Percentiles rank a stretch among this genome's conserved stretches.
phyloP scores from a whole-genome alignment of 2,797 vertebrate species.

The Sardinella longiceps region DNA sequence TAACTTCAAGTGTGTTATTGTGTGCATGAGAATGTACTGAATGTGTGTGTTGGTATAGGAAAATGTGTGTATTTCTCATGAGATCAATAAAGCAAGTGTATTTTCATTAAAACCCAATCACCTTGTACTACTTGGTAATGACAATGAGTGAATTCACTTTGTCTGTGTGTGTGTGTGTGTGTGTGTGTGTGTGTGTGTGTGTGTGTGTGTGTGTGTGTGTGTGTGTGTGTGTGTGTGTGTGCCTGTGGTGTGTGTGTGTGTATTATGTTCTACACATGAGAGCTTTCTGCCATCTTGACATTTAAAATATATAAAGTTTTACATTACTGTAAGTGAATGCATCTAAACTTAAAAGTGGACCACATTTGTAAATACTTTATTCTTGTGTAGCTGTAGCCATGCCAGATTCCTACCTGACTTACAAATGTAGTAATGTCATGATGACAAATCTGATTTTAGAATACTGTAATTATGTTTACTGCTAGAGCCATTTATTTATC shows the following conservation, averaged over 20 bases:
- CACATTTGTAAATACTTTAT: not conserved
- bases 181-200: not conserved
- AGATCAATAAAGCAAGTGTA: no score
- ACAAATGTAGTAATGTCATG: not conserved
- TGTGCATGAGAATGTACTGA: not conserved
- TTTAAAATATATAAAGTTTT: no score
- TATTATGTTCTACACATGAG: no score
- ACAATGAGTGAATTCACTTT: not conserved
- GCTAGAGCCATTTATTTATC: not conserved
- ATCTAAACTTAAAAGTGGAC: not conserved
- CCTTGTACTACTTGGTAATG: no score
- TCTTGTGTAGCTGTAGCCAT: not conserved
- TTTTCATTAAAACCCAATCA: no score
- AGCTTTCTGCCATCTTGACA: no score
- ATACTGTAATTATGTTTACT: not conserved
- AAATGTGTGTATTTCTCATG: not conserved
- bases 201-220: not conserved
- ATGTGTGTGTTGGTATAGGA: not conserved
- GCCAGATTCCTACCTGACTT: not conserved
- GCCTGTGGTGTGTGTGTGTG: no score
- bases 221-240: no score
- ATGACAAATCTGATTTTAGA: constrained; percentile 11
- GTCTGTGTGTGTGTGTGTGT: constrained; percentile 1
- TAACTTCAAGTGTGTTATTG: not conserved
- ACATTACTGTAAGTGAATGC: no score